Percentiles rank a stretch among this genome's conserved stretches.
Evolutionary conservation across 1,140 invertebrate species (phyloP).

Genomic region (Matsumurasca onukii): DNA sequence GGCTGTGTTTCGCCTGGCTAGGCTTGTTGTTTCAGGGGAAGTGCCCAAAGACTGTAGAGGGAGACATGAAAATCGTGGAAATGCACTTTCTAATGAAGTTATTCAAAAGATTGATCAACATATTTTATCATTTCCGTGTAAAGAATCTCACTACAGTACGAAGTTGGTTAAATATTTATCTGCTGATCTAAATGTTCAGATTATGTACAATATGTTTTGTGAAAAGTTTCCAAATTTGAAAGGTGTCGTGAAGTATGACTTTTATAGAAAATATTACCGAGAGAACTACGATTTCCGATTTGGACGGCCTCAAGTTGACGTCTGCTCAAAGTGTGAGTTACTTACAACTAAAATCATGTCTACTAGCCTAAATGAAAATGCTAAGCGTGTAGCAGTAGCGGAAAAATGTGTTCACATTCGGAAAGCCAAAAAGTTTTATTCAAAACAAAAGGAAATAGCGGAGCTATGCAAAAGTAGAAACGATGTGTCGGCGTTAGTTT

Average conservation of each 20-base stretch:
- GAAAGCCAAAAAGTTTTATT: slow-evolving; percentile 7
- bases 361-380: slow-evolving; percentile 18
- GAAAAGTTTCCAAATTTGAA: slow-evolving; percentile 15
- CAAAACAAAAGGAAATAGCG: slow-evolving; percentile 17
- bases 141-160: neutral
- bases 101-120: neutral
- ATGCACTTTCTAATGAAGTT: slow-evolving; percentile 6
- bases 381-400: slow-evolving; percentile 23
- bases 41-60: neutral
- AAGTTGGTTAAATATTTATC: neutral
- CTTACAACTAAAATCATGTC: slow-evolving; percentile 33
- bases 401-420: neutral
- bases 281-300: slow-evolving; percentile 40
- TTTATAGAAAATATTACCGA: slow-evolving; percentile 36
- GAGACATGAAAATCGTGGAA: neutral
- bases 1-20: neutral
- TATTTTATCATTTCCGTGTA: slow-evolving; percentile 7
- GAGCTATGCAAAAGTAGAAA: neutral
- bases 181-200: neutral
- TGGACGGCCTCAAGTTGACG: slow-evolving; percentile 38
- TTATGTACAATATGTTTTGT: neutral
- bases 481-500: slow-evolving; percentile 7
- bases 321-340: slow-evolving; percentile 34
- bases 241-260: slow-evolving; percentile 33
- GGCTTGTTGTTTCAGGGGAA: neutral